Conservation (phyloP, 2,113 vertebrate species). For the Sorex araneus region DNA sequence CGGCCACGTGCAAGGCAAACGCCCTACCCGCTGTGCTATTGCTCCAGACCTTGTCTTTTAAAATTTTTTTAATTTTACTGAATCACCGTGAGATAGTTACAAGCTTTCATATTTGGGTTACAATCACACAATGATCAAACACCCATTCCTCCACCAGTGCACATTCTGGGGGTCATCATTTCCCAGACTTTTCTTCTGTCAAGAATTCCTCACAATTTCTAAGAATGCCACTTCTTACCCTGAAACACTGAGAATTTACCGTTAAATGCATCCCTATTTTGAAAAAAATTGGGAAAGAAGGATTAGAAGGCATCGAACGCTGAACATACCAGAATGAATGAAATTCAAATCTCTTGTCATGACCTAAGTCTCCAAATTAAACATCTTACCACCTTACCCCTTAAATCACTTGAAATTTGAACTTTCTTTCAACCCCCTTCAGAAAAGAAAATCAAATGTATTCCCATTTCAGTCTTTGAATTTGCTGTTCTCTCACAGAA, state of each 20-base stretch:
- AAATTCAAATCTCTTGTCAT: slow-evolving; percentile 26
- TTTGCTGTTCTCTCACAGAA: neutral
- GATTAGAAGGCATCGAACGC: neutral
- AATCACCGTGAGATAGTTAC: too few species aligned
- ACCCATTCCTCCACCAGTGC: too few species aligned
- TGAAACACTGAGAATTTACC: slow-evolving; percentile 2
- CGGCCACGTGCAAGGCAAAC: too few species aligned
- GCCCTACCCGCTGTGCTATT: too few species aligned
- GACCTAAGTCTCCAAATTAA: slow-evolving; percentile 1
- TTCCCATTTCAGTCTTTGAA: slow-evolving; percentile 27
- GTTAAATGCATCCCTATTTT: slow-evolving; percentile 33
- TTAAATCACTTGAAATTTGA: neutral
- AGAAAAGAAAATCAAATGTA: neutral
- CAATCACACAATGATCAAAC: too few species aligned
- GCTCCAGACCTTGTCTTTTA: too few species aligned
- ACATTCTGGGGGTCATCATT: neutral
- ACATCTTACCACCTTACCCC: neutral
- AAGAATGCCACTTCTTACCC: slow-evolving; percentile 15
- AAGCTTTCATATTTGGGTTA: too few species aligned
- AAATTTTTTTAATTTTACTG: too few species aligned
- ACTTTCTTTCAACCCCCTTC: neutral
- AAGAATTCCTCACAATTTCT: slow-evolving; percentile 52
- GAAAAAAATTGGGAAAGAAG: slow-evolving; percentile 43
- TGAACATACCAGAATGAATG: slow-evolving; percentile 7
- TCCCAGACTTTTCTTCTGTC: neutral